phyloP scores from a whole-genome alignment of 2,888 invertebrate species.

The Cheilosia vernalis region DNA sequence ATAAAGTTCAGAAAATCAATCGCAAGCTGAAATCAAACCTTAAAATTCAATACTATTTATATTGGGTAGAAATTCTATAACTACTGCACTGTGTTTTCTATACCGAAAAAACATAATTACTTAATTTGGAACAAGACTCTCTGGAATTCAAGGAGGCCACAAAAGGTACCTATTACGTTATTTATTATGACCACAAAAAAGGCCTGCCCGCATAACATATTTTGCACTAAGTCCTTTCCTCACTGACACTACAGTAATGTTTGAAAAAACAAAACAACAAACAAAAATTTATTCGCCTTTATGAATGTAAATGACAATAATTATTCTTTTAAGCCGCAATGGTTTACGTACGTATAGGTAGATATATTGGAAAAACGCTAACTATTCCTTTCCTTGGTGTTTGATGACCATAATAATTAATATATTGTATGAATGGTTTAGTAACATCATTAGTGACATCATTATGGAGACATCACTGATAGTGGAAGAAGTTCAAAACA shows the following conservation, averaged over 20 bases:
- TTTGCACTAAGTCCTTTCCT: not conserved
- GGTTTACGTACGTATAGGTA: too few species aligned
- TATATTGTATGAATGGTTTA: too few species aligned
- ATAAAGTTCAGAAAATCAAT: constrained; percentile 15
- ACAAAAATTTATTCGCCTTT: not conserved
- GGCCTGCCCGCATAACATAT: not conserved
- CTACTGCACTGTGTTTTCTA: not conserved
- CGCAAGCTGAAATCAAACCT: constrained; percentile 23
- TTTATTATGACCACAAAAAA: not conserved
- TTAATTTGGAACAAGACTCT: not conserved
- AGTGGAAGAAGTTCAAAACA: too few species aligned
- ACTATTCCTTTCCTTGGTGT: too few species aligned
- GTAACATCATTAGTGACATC: too few species aligned
- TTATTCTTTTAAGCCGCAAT: too few species aligned
- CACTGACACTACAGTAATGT: too few species aligned
- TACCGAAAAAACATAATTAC: not conserved
- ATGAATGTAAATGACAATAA: too few species aligned
- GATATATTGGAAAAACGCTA: too few species aligned
- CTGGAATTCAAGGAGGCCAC: not conserved
- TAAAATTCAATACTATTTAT: constrained; percentile 24
- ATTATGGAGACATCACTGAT: too few species aligned
- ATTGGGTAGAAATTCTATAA: not conserved
- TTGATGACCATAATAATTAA: too few species aligned
- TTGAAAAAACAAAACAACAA: too few species aligned
- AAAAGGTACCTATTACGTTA: constrained; percentile 3